Base-by-base conservation (phyloP, 2,797 vertebrate genomes). In the Sciurus carolinensis region DNA sequence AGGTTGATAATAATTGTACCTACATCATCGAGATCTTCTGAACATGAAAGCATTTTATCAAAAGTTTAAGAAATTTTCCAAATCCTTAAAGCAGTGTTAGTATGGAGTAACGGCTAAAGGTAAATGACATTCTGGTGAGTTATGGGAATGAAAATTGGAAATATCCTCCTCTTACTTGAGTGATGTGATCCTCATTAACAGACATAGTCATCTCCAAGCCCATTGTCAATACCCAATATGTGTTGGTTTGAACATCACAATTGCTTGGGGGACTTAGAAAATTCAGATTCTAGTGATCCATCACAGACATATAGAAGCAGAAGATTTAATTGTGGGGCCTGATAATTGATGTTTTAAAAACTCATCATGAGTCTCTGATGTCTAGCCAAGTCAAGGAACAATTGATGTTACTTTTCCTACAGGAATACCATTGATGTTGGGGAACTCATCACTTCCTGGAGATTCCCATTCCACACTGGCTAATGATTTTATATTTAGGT, bases 401-500 rank as follows among this genome's bases (percentile, higher is more conserved):
- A 66, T 5, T 11, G 54, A 77, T 54, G 33, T 26, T 12, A 15
- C 77, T 95, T 84, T 36, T 94, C 47, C n/a, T 20, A 12, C 50
- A 87, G 76, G 57, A 90, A 50, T 95, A 87, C 69, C 71, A 83
- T 52, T 57, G 36, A 36, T 91, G 11, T 52, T 76, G 39, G 50
- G 75, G 24, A 59, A 17, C 39, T 50, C 44, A 72, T 75, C 9
- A 39, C 36, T 47, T 82, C 69, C 42, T 14, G 36, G 80, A 91
- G 12, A 77, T 71, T 64, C 22, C 15, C 1, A 33, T 36, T 67
- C 75, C 50, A 73, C 26, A 18, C 4, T 28, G 54, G 26, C 50
- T 54, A 90, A 28, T 89, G 80, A 87, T 28, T 91, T 85, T 85
- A 89, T 44, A 73, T 5, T 89, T 73, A 96, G 59, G 91, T 54